Base-by-base conservation (phyloP, 92 coral and sea anemone genomes). In the Bergia puertoricense region DNA sequence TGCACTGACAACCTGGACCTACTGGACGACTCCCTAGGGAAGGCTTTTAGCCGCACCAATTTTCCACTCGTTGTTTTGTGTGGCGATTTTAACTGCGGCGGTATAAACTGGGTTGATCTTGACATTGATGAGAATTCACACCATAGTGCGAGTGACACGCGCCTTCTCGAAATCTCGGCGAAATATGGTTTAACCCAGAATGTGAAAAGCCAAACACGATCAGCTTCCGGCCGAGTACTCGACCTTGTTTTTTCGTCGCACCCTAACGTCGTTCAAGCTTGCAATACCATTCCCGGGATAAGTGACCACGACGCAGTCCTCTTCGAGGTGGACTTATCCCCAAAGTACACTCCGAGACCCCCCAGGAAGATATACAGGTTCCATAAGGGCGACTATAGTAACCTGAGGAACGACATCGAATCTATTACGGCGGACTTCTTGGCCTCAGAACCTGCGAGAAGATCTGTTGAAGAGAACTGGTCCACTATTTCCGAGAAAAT, bases 91-190 rank as follows among this genome's bases (percentile, higher is more conserved):
- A 30, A 30, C 30, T 30, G 30, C 30, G 30, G 30, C 30, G 30
- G 30, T 30, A 30, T 30, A 30, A 30, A 30, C 30, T 30, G 30
- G 30, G 30, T 30, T 30, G 30, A 30, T 30, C 30, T 30, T 81
- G 82, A 72, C 75, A 86, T 78, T n/a, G 91, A 87, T 22, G 18
- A 81, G 46, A 85, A 67, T 20, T 9, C 50, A 5, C 80, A 88
- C 36, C 65, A 45, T 62, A 74, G 57, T 57, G 74, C 80, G 50
- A 4, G 90, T 76, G 80, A 86, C 81, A 85, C 74, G 67, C 85
- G 87, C 87, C 90, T 90, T 74, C 85, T 90, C 48, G 90, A 86
- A 45, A 68, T 90, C 44, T 46, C 88, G 50, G 89, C 82, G 43
- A 90, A 81, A 75, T 90, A 83, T 86, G 92, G 90, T 59, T 89